Conservation (phyloP, 1,140 invertebrate genomes). For the Drosophila triauraria region DNA sequence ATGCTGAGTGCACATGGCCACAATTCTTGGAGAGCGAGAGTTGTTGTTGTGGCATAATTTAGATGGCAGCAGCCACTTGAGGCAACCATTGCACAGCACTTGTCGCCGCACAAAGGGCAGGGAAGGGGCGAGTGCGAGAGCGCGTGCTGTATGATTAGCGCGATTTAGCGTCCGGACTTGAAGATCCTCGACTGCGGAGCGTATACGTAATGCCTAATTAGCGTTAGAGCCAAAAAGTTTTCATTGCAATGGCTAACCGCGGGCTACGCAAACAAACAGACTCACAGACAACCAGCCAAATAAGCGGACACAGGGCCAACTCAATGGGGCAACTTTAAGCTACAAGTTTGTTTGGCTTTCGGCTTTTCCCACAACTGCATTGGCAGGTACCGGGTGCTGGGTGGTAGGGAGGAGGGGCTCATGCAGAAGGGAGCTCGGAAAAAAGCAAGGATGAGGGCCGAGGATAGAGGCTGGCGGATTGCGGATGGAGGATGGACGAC, state of each 20-base stretch:
- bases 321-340: slow-evolving; percentile 72
- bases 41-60: slow-evolving; percentile 69
- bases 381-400: slow-evolving; percentile 18
- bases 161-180: slow-evolving; percentile 59
- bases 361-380: slow-evolving; percentile 44
- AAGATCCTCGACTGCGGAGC: slow-evolving; percentile 47
- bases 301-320: slow-evolving; percentile 49
- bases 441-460: not conserved
- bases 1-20: slow-evolving; percentile 77
- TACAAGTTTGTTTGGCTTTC: slow-evolving; percentile 76
- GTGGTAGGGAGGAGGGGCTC: not conserved
- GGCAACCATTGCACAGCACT: slow-evolving; percentile 52
- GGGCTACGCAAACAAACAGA: slow-evolving; percentile 52
- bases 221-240: slow-evolving; percentile 64
- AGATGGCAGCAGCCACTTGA: slow-evolving; percentile 64
- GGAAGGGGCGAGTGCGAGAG: slow-evolving; percentile 8
- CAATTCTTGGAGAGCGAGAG: slow-evolving; percentile 62
- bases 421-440: not conserved
- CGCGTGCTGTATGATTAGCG: slow-evolving; percentile 66
- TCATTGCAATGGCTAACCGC: slow-evolving; percentile 71
- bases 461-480: slow-evolving; percentile 10
- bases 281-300: slow-evolving; percentile 26
- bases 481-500: slow-evolving; percentile 38
- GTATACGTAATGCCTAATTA: slow-evolving; percentile 74
- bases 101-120: slow-evolving; percentile 14